Base-by-base conservation (phyloP, 2,888 invertebrate genomes). In the Fragum fragum region DNA sequence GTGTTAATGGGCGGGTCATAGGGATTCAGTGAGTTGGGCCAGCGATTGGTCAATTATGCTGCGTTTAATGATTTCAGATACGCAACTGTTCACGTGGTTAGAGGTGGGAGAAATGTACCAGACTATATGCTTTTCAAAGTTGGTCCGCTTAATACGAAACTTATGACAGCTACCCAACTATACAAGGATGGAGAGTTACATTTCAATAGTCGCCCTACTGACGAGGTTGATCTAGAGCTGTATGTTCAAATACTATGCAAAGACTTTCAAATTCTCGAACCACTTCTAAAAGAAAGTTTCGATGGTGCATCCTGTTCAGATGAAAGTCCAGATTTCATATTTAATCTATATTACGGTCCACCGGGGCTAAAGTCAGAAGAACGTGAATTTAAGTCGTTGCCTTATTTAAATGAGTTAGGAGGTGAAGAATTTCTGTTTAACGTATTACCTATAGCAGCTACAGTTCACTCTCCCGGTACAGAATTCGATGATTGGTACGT, bases 381-480 rank as follows among this genome's bases (percentile, higher is more conserved):
- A 47, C 36, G 87, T 11, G 87, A 87, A 71, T 83, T 83, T 5
- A 42, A 85, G 23, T 76, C 81, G 29, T 5, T 85, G 0, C 61
- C 79, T 1, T 81, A 77, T 29, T 66, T 85, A 2, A 81, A 79
- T n/a, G 74, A 79, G 7, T 66, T 79, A 18, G 14, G n/a, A 18
- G 47, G n/a, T 5, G 85, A 85, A 53, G 68, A 79, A 23, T 42
- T 81, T 6, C 84, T 80, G 29, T 76, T 88, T 5, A 85, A 88
- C 55, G 81, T 86, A 11, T 74, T 89, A 9, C 89, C 89, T 14
- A 77, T 89, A 7, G 70, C 83, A 1, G 87, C 85, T n/a, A 85
- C 85, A 5, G 79, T 89, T 5, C 88, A 88, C 68, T 87, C 88
- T 61, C 86, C 88, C 1, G 88, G 88, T 26, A 83, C 80, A 36